Base-by-base conservation (phyloP, 2,888 invertebrate genomes). In the Melipona bicolor region DNA sequence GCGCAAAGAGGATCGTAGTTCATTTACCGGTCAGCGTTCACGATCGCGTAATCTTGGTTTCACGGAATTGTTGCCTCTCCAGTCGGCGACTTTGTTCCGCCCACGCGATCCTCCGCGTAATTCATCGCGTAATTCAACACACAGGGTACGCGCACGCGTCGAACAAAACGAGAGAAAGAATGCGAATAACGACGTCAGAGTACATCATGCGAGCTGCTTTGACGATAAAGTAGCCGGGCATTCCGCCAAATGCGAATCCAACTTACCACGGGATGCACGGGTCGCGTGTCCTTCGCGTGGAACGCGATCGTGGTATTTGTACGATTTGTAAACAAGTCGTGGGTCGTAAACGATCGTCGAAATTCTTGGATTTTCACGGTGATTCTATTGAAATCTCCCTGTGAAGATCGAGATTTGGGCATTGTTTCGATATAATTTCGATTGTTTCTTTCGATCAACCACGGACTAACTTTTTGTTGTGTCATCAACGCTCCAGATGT, bases 191-290 rank as follows among this genome's bases (percentile, higher is more conserved):
- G 27, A 13, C 4, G 65, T 24, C 19, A 21, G 72, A 56, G 43
- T 77, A 65, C 43, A 65, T 21, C 27, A 9, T 36, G 54, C 11
- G 74, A 56, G 19, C 21, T 24, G 54, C 36, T 27, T 62, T 50
- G 32, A 13, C 27, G 13, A 61, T 19, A 83, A 81, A 78, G 61
- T 65, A 73, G 64, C 59, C 75, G 76, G 88, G 88, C 85, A 59
- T 15, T 21, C 13, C 71, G 85, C 87, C 87, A 88, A 88, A 86
- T 79, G 79, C 81, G 87, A 81, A 83, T 88, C 77, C 74, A 75
- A 85, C 59, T 74, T n/a, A 61, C 70, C 27, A n/a, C 27, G 19
- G 54, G 36, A 36, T 36, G 43, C 43, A 1, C 43, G 19, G 36
- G 56, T 54, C 61, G 49, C 67, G 24, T 15, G 19, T 49, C 56